These are phyloP conservation scores for Acomys russatus DNA, from an alignment of 2,797 vertebrate species.

Conservation along the genomic window DNA sequence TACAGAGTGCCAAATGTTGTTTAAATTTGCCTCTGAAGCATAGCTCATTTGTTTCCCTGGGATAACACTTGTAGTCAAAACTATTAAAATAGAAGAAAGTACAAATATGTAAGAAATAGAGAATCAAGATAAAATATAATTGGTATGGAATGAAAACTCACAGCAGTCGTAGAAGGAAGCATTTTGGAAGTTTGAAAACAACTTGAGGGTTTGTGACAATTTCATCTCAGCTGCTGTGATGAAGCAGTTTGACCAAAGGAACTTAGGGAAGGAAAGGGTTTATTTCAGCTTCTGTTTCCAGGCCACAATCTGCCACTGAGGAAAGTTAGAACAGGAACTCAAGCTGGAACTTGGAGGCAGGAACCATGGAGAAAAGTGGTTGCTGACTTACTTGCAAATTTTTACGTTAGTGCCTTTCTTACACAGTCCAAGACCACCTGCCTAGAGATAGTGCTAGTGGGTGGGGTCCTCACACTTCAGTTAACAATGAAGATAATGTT, in stretches of 20 bases:
- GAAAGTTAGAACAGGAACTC: neutral
- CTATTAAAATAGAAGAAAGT: constrained; percentile 50
- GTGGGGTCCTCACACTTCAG: neutral
- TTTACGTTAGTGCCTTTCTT: neutral
- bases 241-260: neutral
- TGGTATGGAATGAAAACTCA: neutral
- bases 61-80: constrained; percentile 40
- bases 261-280: neutral
- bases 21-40: constrained; percentile 59
- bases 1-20: constrained; percentile 23
- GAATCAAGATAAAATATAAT: constrained; percentile 16
- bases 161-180: neutral
- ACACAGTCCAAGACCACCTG: neutral
- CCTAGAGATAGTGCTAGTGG: neutral
- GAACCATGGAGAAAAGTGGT: neutral
- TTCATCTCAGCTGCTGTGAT: neutral
- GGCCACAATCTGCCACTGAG: neutral
- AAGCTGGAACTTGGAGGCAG: neutral
- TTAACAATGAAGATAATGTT: neutral
- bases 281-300: neutral
- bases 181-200: neutral
- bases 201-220: neutral
- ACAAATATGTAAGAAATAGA: constrained; percentile 22
- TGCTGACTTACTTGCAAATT: neutral
- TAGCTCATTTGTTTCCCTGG: neutral